Conservation (phyloP, 2,888 invertebrate species). For the Epicampocera succincta region DNA sequence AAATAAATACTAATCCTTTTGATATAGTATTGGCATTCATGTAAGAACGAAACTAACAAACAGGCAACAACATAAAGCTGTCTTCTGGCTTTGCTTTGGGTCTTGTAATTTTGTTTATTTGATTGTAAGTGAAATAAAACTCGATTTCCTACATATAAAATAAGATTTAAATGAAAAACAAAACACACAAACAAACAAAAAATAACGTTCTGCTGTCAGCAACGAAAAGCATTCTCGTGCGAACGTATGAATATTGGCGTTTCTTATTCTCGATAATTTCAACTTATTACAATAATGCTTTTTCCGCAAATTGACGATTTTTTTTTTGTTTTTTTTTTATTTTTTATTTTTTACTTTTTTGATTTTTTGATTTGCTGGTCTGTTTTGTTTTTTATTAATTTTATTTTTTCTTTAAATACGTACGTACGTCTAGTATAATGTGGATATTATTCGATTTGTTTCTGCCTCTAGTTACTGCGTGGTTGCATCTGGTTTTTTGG, state of each 20-base stretch:
- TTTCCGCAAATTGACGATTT: constrained; percentile 35
- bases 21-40: not conserved
- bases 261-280: constrained; percentile 57
- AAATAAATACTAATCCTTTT: not conserved
- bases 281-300: constrained; percentile 45
- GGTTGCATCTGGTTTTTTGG: constrained; percentile 67
- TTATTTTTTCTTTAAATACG: constrained; percentile 2
- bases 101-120: constrained; percentile 58
- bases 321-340: constrained; percentile 28
- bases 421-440: constrained; percentile 43
- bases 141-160: constrained; percentile 67
- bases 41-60: constrained; percentile 4
- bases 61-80: constrained; percentile 10
- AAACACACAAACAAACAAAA: too few species aligned
- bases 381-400: constrained; percentile 35
- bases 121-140: constrained; percentile 57
- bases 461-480: constrained; percentile 63
- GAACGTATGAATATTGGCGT: not conserved
- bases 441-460: constrained; percentile 43
- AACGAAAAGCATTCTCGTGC: constrained; percentile 14
- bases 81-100: constrained; percentile 26
- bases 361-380: too few species aligned
- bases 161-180: constrained; percentile 45
- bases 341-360: constrained; percentile 2
- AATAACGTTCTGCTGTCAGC: too few species aligned